These are phyloP conservation scores for Andrena dorsata DNA, from an alignment of 2,888 invertebrate species.

Conservation along the genomic window DNA sequence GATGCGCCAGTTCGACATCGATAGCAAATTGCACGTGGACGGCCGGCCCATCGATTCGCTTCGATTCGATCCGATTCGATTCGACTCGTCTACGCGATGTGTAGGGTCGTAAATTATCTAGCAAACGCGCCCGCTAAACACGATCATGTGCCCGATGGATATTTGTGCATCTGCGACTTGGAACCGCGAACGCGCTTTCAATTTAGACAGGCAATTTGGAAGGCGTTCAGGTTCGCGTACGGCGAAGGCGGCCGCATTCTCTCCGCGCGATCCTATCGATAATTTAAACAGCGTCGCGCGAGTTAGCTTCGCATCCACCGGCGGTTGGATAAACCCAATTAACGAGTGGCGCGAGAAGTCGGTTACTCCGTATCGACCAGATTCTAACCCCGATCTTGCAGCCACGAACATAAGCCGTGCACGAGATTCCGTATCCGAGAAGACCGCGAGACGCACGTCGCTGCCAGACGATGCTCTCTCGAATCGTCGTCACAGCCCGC, in stretches of 20 bases:
- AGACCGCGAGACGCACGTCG: not conserved
- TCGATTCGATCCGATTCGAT: conserved; percentile 20
- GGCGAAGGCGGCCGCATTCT: not conserved
- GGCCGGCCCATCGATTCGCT: conserved; percentile 39
- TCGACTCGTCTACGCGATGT: conserved; percentile 19
- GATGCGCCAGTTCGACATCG: conserved; percentile 66
- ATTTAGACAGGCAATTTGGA: conserved; percentile 2
- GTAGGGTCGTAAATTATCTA: conserved; percentile 47
- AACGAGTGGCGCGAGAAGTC: conserved; percentile 64
- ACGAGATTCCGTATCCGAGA: not conserved
- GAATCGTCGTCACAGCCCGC: not conserved
- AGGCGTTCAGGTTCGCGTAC: conserved; percentile 7
- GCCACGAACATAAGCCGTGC: not conserved
- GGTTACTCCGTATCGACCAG: conserved; percentile 56
- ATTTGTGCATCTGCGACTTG: not conserved
- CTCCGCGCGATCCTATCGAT: conserved; percentile 24
- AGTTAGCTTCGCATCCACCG: conserved; percentile 46
- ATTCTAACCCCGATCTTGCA: conserved; percentile 36
- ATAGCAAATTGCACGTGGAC: conserved; percentile 66
- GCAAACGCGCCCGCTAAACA: conserved; percentile 42
- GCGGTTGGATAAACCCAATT: conserved; percentile 56
- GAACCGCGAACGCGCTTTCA: not conserved
- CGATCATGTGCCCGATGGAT: conserved; percentile 24
- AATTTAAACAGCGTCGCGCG: conserved; percentile 19
- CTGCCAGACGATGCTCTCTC: too few species aligned